These are phyloP conservation scores for Bubo blakistoni DNA, from an alignment of 2,113 vertebrate genomes.

Conservation along the genomic window DNA sequence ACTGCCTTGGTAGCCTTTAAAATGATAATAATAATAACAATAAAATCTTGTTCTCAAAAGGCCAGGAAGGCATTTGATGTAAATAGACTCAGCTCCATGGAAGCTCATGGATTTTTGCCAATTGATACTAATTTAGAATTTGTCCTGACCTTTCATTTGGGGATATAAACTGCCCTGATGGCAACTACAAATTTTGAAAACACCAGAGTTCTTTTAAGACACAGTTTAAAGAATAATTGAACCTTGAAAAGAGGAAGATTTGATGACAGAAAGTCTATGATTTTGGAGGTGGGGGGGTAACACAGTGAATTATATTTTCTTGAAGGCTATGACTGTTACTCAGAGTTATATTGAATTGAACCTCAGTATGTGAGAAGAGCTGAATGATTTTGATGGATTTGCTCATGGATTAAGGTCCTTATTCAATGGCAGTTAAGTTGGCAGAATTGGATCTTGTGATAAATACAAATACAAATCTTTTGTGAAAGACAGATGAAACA, in stretches of 20 bases:
- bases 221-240: not conserved
- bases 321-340: not conserved
- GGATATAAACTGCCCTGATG: not conserved
- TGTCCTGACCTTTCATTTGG: slow-evolving; percentile 21
- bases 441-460: not conserved
- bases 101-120: slow-evolving; percentile 31
- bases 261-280: not conserved
- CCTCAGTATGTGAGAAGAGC: not conserved
- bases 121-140: slow-evolving; percentile 29
- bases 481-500: not conserved
- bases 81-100: slow-evolving; percentile 9
- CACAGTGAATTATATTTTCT: not conserved
- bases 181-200: not conserved
- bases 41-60: slow-evolving; percentile 50
- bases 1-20: slow-evolving; percentile 1
- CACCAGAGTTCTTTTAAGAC: not conserved
- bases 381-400: not conserved
- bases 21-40: slow-evolving; percentile 9
- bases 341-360: not conserved
- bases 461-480: not conserved
- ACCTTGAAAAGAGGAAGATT: not conserved
- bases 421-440: not conserved
- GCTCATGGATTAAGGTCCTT: not conserved
- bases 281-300: not conserved
- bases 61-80: not conserved